Conservation (phyloP, 1,140 invertebrate species). For the Rhyacophila brunnea region DNA sequence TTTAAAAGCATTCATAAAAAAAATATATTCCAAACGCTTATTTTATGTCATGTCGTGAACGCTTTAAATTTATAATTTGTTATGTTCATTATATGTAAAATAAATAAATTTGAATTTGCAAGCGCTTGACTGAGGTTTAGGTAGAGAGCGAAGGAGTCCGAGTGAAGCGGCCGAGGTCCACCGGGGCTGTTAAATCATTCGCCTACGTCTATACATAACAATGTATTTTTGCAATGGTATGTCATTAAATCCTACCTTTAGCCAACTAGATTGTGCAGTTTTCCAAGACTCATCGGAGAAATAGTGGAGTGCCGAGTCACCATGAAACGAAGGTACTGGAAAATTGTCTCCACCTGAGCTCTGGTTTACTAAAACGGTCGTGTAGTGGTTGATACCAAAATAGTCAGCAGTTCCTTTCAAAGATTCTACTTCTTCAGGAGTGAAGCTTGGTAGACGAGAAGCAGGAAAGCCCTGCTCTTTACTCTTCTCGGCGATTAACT, state of each 20-base stretch:
- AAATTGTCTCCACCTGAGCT: constrained; percentile 44
- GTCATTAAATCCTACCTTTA: constrained; percentile 46
- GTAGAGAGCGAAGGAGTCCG: too few species aligned
- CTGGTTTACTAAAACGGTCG: constrained; percentile 50
- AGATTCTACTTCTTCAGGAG: constrained; percentile 53
- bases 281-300: constrained; percentile 51
- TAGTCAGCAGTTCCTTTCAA: constrained; percentile 63
- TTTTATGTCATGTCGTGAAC: too few species aligned
- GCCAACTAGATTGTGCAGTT: constrained; percentile 48
- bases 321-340: constrained; percentile 48
- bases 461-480: constrained; percentile 54
- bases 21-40: too few species aligned
- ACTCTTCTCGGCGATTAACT: constrained; percentile 56
- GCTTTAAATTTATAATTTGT: too few species aligned
- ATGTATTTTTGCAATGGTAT: too few species aligned
- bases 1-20: too few species aligned
- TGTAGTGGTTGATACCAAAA: constrained; percentile 62
- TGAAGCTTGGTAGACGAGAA: constrained; percentile 60
- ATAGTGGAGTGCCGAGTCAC: constrained; percentile 51
- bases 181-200: too few species aligned
- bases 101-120: too few species aligned
- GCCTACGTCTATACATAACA: too few species aligned
- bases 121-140: too few species aligned
- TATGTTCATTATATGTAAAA: too few species aligned
- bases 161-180: too few species aligned